Conservation (phyloP, 1,140 invertebrate species). For the Saccostrea cuccullata region DNA sequence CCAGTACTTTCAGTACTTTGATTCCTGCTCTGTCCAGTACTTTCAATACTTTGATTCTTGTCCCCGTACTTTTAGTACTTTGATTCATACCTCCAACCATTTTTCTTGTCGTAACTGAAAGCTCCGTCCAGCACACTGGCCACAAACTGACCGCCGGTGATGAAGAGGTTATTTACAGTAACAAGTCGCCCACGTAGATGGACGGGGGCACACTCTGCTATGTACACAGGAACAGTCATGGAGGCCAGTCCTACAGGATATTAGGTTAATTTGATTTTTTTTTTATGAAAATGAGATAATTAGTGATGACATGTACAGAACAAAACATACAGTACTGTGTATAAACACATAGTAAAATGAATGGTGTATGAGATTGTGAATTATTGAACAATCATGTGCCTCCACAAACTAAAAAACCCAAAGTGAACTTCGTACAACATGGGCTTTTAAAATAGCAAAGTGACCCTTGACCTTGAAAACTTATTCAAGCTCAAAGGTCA, state of each 20-base stretch:
- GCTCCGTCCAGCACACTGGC: constrained; percentile 81
- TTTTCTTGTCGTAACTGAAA: constrained; percentile 78
- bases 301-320: background rate
- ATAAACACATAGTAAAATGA: background rate
- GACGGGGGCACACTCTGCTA: constrained; percentile 82
- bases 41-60: too few relatives aligned
- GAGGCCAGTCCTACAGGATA: constrained; percentile 81
- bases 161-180: constrained; percentile 82
- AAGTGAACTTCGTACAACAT: too few relatives aligned
- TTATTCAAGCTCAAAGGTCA: too few relatives aligned
- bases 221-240: constrained; percentile 84
- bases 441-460: too few relatives aligned
- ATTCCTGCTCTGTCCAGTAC: too few relatives aligned
- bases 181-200: constrained; percentile 82
- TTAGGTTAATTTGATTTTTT: too few relatives aligned
- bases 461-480: too few relatives aligned
- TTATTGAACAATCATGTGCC: too few relatives aligned
- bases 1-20: constrained; percentile 67
- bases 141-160: constrained; percentile 82
- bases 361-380: too few relatives aligned
- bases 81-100: constrained; percentile 72
- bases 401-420: too few relatives aligned
- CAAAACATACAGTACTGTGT: background rate
- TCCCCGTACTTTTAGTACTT: background rate
- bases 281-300: constrained; percentile 2